These are phyloP conservation scores for Triplophysa dalaica DNA, from an alignment of 2,113 vertebrate species.

Conservation along the genomic window DNA sequence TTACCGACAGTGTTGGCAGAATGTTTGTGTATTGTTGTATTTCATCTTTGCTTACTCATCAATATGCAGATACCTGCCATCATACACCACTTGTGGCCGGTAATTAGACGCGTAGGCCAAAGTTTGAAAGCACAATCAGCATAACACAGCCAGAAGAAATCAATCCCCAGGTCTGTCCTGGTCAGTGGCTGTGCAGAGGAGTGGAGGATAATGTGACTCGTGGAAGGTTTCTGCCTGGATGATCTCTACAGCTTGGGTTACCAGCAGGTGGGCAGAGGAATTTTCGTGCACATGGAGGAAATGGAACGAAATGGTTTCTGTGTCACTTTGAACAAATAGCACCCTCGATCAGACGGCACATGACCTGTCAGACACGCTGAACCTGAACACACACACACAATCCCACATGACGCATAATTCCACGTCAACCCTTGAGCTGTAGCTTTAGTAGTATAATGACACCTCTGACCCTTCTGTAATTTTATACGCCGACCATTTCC, in stretches of 20 bases:
- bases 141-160: not conserved
- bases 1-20: not conserved
- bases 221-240: slow-evolving; percentile 32
- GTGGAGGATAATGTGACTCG: slow-evolving; percentile 11
- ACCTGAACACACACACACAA: not conserved
- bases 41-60: slow-evolving; percentile 4
- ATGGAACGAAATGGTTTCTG: slow-evolving; percentile 44
- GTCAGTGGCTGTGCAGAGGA: not conserved
- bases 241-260: slow-evolving; percentile 35
- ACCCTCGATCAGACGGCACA: slow-evolving; percentile 42
- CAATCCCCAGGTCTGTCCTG: slow-evolving; percentile 3
- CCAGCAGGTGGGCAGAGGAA: slow-evolving; percentile 39
- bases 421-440: slow-evolving; percentile 4
- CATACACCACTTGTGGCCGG: not conserved
- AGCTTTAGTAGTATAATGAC: not conserved
- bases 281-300: slow-evolving; percentile 36
- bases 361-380: slow-evolving; percentile 10
- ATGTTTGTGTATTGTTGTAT: not conserved
- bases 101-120: not conserved
- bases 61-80: slow-evolving; percentile 22
- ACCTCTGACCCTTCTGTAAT: not conserved
- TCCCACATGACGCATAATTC: not conserved
- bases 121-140: not conserved
- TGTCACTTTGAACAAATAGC: slow-evolving; percentile 34
- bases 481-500: not conserved